Conservation (phyloP, 1,140 invertebrate species). For the Cydia amplana region DNA sequence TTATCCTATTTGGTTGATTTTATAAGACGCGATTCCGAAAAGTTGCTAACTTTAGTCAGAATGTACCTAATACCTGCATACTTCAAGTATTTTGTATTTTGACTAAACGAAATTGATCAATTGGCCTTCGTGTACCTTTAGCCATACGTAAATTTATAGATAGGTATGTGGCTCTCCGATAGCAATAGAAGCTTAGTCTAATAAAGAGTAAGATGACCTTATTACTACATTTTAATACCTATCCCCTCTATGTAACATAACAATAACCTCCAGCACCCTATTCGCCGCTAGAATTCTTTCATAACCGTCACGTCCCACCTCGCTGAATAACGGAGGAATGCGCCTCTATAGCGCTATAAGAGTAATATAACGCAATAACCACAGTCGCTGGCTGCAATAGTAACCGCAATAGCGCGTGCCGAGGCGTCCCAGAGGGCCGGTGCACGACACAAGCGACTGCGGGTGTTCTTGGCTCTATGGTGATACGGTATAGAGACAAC, state of each 20-base stretch:
- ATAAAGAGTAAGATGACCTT: background rate
- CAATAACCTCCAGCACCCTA: conserved; percentile 6
- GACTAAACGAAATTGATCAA: too few relatives aligned
- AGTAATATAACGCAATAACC: conserved; percentile 21
- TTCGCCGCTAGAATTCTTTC: conserved; percentile 13
- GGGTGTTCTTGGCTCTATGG: background rate
- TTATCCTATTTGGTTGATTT: background rate
- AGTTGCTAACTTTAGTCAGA: background rate
- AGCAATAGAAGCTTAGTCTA: background rate
- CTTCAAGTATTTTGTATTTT: too few relatives aligned
- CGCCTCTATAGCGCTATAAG: conserved; percentile 10
- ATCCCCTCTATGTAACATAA: background rate
- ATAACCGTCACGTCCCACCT: conserved; percentile 14
- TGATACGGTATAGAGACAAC: background rate
- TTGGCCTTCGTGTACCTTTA: too few relatives aligned
- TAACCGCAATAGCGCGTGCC: conserved; percentile 13
- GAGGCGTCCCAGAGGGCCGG: background rate
- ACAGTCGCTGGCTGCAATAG: conserved; percentile 18
- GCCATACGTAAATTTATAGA: too few relatives aligned
- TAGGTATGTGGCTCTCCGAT: too few relatives aligned
- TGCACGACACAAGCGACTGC: background rate
- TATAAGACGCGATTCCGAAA: background rate
- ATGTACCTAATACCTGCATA: background rate
- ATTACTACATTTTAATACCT: background rate
- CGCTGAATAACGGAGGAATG: conserved; percentile 9